Percentiles rank a stretch among this genome's conserved stretches.
phyloP scores from a whole-genome alignment of 2,113 vertebrate species.

The Prolemur simus region DNA sequence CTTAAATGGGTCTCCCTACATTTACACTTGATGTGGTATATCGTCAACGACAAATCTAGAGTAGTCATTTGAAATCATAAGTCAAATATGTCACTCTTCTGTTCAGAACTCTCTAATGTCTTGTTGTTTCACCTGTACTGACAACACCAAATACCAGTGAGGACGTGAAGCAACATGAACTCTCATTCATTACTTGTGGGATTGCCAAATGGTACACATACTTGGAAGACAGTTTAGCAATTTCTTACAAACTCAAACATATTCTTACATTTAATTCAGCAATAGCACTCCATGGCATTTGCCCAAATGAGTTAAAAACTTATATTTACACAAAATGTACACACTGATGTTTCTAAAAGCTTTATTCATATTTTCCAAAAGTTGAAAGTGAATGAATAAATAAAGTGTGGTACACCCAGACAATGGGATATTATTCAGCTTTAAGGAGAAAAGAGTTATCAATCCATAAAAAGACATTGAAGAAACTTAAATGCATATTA shows the following conservation, averaged over 20 bases:
- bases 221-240: neutral
- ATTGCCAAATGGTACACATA: neutral
- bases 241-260: neutral
- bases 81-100: neutral
- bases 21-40: neutral
- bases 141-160: neutral
- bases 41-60: neutral
- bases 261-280: neutral
- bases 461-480: neutral
- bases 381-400: neutral
- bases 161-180: neutral
- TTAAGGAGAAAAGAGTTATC: neutral
- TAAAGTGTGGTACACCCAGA: neutral
- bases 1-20: neutral
- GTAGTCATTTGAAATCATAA: neutral
- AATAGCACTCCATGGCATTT: neutral
- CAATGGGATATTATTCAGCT: neutral
- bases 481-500: neutral
- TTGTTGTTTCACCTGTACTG: neutral
- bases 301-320: neutral
- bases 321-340: neutral
- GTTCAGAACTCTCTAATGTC: neutral
- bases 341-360: neutral
- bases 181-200: neutral
- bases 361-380: neutral